These are phyloP conservation scores for Chymomyza fuscimana DNA, from an alignment of 2,888 invertebrate genomes.

Conservation along the genomic window DNA sequence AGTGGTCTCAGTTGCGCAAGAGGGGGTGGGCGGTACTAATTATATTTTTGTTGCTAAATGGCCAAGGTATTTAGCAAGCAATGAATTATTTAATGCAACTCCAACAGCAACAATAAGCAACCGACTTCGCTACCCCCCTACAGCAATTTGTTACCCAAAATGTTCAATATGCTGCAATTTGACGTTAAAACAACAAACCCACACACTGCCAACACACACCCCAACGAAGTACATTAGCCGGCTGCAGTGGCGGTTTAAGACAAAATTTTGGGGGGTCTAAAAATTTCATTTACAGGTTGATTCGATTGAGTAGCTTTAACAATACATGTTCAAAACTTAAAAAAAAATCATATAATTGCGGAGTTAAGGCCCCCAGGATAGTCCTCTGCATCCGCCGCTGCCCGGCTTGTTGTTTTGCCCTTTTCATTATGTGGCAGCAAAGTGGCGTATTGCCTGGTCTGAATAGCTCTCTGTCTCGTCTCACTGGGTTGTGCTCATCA, in stretches of 20 bases:
- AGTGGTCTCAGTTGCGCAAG: not conserved
- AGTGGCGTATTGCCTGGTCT: slow-evolving; percentile 7
- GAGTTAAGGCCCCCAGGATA: too few relatives aligned
- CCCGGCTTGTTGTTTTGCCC: slow-evolving; percentile 27
- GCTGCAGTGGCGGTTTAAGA: too few relatives aligned
- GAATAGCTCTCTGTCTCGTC: slow-evolving; percentile 10
- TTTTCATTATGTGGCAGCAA: slow-evolving; percentile 61
- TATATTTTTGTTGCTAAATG: slow-evolving; percentile 57
- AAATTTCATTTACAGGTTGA: not conserved
- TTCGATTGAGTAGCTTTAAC: too few relatives aligned
- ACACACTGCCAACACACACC: not conserved
- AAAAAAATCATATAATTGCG: too few relatives aligned
- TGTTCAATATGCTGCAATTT: slow-evolving; percentile 77
- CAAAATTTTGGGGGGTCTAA: too few relatives aligned
- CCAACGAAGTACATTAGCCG: not conserved
- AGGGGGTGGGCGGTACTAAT: slow-evolving; percentile 29
- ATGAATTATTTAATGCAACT: slow-evolving; percentile 68
- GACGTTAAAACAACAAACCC: slow-evolving; percentile 39
- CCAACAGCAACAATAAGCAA: slow-evolving; percentile 1
- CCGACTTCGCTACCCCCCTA: slow-evolving; percentile 2
- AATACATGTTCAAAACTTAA: too few relatives aligned
- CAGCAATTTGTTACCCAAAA: slow-evolving; percentile 31
- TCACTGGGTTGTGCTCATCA: slow-evolving; percentile 22
- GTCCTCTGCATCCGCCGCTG: slow-evolving; percentile 8
- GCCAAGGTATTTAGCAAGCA: slow-evolving; percentile 72